Base-by-base conservation (phyloP, 2,113 vertebrate genomes). In the Leiothrix lutea region DNA sequence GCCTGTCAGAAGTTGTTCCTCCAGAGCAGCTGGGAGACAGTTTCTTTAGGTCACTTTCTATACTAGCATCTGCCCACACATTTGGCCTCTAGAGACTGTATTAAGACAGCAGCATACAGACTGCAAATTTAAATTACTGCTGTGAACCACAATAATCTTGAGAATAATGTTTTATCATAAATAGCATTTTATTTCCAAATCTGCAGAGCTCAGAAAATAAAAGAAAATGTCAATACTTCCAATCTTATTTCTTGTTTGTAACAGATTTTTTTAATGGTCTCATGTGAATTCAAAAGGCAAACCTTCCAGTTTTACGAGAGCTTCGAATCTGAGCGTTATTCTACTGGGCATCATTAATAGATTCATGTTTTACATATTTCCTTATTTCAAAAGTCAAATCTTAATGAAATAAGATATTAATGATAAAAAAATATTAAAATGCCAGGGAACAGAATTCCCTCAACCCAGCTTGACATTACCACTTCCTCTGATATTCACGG, bases 131-230 rank as follows among this genome's bases (percentile, higher is more conserved):
- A 56, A 77, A 83, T 80, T 86, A 67, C 24, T 86, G 28, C 57
- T 74, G 23, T 85, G 21, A 40, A 88, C 62, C 40, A 69, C 42
- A 69, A 28, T 35, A 73, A 42, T 69, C 66, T 57, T 51, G n/a
- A 94, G 54, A 91, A 93, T 47, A 95, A 73, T 61, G 6, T 48
- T 83, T 90, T 95, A 64, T 73, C 62, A 88, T 83, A 81, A 57
- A 47, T 40, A 58, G 5, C 33, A 31, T 79, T 84, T 71, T 36
- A 36, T 79, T 36, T 51, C 79, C 33, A 33, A 75, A 82, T n/a
- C 61, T 75, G 47, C 47, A 87, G 56, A 83, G 7, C 50, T 65
- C 36, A 80, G 9, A 38, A 81, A 80, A 50, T 58, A 82, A 83
- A 81, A 48, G 40, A 8, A 69, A 51, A 25, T 25, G 1, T 62